Conservation (phyloP, 2,113 vertebrate genomes). For the Fukomys damarensis region DNA sequence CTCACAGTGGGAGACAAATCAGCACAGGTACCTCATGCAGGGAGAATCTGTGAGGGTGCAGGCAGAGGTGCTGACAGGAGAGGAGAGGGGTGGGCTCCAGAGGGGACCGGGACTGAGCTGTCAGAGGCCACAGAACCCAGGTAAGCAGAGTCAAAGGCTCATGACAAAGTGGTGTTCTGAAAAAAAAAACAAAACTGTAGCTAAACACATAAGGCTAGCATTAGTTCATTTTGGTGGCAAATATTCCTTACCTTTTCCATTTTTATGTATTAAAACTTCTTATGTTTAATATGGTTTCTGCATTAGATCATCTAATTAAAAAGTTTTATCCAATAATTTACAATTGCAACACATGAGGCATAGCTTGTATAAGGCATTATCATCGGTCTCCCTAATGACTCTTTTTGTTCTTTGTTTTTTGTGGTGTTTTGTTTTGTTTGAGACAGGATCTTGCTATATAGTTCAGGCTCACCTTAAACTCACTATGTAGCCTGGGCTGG, state of each 20-base stretch:
- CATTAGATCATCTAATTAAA: neutral
- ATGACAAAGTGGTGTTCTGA: neutral
- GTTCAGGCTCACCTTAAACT: too few species aligned
- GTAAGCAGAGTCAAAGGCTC: neutral
- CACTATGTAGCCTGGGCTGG: too few species aligned
- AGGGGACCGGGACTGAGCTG: neutral
- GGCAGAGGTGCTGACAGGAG: neutral
- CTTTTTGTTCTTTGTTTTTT: too few species aligned
- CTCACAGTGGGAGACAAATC: neutral
- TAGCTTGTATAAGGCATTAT: neutral
- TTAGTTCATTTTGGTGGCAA: neutral
- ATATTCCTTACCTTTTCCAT: neutral
- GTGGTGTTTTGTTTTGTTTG: too few species aligned
- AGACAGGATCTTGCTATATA: too few species aligned
- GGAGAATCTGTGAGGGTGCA: neutral
- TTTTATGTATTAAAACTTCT: conserved; percentile 1
- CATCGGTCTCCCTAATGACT: neutral
- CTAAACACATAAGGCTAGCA: neutral
- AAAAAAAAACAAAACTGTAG: neutral
- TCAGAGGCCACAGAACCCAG: neutral
- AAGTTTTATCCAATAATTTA: neutral
- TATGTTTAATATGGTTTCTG: neutral
- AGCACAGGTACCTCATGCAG: neutral
- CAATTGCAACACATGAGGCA: neutral
- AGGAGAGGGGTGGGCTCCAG: neutral